Evolutionary conservation across 2,797 vertebrate species (phyloP).

Genomic region (Periparus ater): DNA sequence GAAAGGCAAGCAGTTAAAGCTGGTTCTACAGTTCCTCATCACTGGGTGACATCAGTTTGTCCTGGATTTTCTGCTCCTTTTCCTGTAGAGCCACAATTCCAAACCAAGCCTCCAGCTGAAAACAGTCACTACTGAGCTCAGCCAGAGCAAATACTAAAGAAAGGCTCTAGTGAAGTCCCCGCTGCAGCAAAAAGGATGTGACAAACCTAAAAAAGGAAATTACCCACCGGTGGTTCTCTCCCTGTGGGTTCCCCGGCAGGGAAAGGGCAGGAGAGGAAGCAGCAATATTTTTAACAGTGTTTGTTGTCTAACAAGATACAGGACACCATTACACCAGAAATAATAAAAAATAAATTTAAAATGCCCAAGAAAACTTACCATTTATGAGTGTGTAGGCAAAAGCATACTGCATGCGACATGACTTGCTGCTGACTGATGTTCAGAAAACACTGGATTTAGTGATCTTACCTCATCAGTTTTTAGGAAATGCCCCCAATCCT

Average conservation of each 20-base stretch:
- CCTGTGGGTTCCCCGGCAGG: no score
- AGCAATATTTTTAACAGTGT: not conserved
- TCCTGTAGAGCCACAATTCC: not conserved
- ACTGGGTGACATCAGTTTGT: not conserved
- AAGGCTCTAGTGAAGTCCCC: not conserved
- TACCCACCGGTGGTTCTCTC: not conserved
- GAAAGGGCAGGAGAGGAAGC: not conserved
- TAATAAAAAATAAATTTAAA: accelerated
- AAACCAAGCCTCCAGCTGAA: not conserved
- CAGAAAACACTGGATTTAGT: not conserved
- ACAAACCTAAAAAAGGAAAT: not conserved
- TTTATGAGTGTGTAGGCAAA: not conserved
- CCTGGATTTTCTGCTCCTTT: not conserved
- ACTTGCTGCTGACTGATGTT: not conserved
- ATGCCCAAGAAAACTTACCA: not conserved
- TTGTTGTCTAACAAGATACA: not conserved
- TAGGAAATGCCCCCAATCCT: not conserved
- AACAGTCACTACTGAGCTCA: not conserved
- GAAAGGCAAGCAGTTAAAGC: constrained; percentile 20
- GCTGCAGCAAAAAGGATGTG: not conserved
- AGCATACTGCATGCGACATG: accelerated
- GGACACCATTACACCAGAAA: not conserved
- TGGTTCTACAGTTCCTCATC: not conserved
- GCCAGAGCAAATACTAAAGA: not conserved
- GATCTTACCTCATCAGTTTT: not conserved